A percentile compares a stretch with the other conserved stretches of the same genome.
These are phyloP conservation scores for Urechis unicinctus DNA, from an alignment of 2,888 invertebrate genomes.

Conservation along the genomic window DNA sequence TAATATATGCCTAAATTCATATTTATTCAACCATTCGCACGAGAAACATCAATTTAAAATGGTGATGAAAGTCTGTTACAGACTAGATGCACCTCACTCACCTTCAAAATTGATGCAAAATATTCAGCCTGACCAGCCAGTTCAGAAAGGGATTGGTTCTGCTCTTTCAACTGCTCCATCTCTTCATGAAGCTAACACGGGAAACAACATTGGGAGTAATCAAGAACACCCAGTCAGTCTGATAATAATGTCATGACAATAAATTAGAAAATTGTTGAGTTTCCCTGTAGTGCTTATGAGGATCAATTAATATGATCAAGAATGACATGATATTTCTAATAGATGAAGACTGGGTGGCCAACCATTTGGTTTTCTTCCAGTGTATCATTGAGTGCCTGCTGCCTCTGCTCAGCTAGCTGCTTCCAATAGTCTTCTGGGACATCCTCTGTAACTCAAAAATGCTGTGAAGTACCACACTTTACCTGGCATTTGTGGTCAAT, in stretches of 20 bases:
- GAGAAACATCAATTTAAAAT: too few relatives aligned
- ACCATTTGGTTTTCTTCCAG: constrained; percentile 38
- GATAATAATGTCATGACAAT: not conserved
- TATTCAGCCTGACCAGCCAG: constrained; percentile 34
- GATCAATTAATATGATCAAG: too few relatives aligned
- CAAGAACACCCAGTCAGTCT: not conserved
- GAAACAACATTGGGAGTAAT: not conserved
- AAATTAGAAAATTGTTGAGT: too few relatives aligned
- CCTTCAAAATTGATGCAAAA: constrained; percentile 20
- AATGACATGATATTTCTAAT: too few relatives aligned
- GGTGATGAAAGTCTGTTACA: too few relatives aligned
- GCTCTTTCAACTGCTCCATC: constrained; percentile 29
- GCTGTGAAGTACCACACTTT: too few relatives aligned
- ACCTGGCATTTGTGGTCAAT: too few relatives aligned
- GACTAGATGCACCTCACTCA: too few relatives aligned
- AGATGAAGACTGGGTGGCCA: constrained; percentile 2
- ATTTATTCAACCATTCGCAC: too few relatives aligned
- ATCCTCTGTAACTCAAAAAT: constrained; percentile 24
- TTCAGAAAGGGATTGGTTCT: constrained; percentile 30
- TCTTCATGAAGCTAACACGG: constrained; percentile 22
- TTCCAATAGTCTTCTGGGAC: constrained; percentile 36
- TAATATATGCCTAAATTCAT: too few relatives aligned
- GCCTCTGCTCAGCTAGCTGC: constrained; percentile 34
- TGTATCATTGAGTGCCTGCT: constrained; percentile 34
- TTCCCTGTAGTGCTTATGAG: too few relatives aligned